These are phyloP conservation scores for Embiotoca jacksoni DNA, from an alignment of 2,113 vertebrate species.

Conservation along the genomic window DNA sequence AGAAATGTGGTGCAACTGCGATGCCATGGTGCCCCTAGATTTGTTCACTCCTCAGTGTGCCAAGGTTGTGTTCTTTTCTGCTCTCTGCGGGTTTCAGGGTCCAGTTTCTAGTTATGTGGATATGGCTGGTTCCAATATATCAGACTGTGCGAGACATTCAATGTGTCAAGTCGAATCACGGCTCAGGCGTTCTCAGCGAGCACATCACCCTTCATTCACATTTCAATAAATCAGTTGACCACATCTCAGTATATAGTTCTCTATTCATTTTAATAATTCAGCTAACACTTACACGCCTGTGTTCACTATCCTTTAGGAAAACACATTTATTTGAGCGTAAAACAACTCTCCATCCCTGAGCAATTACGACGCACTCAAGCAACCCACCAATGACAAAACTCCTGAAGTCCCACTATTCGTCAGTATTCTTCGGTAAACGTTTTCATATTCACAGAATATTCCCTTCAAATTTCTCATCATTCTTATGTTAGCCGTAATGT, in stretches of 20 bases:
- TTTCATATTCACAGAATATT: conserved; percentile 75
- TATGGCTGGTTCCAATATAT: conserved; percentile 63
- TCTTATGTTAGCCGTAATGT: conserved; percentile 67
- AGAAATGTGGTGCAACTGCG: conserved; percentile 74
- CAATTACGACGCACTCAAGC: conserved; percentile 39
- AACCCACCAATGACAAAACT: conserved; percentile 30
- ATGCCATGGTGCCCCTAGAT: conserved; percentile 68
- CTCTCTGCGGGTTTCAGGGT: conserved; percentile 61
- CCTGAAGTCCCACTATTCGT: conserved; percentile 29
- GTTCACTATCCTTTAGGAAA: conserved; percentile 39
- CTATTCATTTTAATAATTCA: conserved; percentile 47
- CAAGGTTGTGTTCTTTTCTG: conserved; percentile 61
- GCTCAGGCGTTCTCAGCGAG: conserved; percentile 24
- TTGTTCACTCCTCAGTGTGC: conserved; percentile 59
- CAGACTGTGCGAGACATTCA: conserved; percentile 37
- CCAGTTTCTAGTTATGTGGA: conserved; percentile 58
- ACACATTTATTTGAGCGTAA: conserved; percentile 39
- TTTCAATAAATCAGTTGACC: conserved; percentile 67
- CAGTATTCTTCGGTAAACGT: conserved; percentile 49
- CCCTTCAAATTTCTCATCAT: conserved; percentile 71
- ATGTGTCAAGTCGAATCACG: conserved; percentile 49
- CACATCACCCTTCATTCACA: conserved; percentile 45
- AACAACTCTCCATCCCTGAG: conserved; percentile 36
- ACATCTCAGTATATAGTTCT: conserved; percentile 41
- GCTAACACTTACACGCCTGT: conserved; percentile 1